Conservation (phyloP, 2,797 vertebrate genomes). For the Schizopygopsis pylzovi region DNA sequence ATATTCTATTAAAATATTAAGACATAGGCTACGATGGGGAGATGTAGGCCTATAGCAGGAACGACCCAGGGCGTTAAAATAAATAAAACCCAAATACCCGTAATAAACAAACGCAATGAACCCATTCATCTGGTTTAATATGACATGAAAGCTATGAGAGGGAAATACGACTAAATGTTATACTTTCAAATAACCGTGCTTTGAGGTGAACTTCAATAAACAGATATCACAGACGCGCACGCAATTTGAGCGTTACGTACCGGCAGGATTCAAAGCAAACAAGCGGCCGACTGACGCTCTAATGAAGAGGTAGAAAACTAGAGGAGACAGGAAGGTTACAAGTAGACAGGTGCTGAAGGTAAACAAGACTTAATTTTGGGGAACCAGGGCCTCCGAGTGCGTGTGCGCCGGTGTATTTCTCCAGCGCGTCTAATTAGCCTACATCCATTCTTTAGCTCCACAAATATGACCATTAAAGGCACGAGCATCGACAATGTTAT, state of each 20-base stretch:
- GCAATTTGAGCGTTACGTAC: neutral
- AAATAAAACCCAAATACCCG: neutral
- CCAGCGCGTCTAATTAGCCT: conserved; percentile 27
- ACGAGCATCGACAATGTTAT: conserved; percentile 39
- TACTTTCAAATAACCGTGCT: neutral
- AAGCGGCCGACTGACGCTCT: neutral
- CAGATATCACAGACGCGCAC: neutral
- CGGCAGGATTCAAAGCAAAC: neutral
- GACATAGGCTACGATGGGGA: neutral
- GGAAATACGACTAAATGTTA: neutral
- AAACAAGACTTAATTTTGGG: conserved; percentile 63
- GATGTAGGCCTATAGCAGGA: neutral
- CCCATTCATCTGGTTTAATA: neutral
- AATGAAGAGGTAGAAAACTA: conserved; percentile 22
- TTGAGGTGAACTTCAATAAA: neutral
- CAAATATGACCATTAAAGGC: conserved; percentile 51
- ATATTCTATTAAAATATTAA: neutral
- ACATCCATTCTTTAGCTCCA: conserved; percentile 32
- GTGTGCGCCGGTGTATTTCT: conserved; percentile 51
- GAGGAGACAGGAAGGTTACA: conserved; percentile 51
- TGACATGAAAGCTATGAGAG: neutral
- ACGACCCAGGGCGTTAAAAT: neutral
- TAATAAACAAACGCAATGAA: neutral
- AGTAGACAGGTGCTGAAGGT: conserved; percentile 61
- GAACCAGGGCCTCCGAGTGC: conserved; percentile 12